Percentiles rank a stretch among this genome's conserved stretches.
phyloP scores from a whole-genome alignment of 2,113 vertebrate species.

The Pelobates fuscus region DNA sequence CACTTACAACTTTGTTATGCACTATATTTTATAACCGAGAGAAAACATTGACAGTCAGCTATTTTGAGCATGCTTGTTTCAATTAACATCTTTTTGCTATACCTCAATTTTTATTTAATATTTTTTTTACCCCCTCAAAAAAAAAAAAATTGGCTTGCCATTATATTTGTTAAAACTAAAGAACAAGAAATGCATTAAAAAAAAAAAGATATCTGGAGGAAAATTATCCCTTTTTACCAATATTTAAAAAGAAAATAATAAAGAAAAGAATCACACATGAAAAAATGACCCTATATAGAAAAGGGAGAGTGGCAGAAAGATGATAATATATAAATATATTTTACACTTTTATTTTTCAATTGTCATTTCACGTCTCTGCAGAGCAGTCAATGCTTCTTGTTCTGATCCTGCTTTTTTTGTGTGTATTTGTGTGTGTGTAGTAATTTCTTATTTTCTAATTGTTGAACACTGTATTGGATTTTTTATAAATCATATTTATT shows the following conservation, averaged over 20 bases:
- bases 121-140: conserved; percentile 8
- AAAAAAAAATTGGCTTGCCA: conserved; percentile 18
- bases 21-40: conserved; percentile 87
- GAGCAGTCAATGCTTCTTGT: conserved; percentile 57
- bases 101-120: conserved; percentile 80
- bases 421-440: conserved; percentile 68
- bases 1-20: conserved; percentile 85
- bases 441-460: conserved; percentile 82
- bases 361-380: conserved; percentile 67
- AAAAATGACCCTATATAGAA: conserved; percentile 59
- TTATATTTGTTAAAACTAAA: neutral
- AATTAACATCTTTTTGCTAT: conserved; percentile 85
- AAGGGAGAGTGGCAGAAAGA: conserved; percentile 64
- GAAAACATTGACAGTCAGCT: conserved; percentile 82
- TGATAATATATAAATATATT: too few species aligned
- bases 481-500: conserved; percentile 99
- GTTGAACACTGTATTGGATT: conserved; percentile 90
- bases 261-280: conserved; percentile 15
- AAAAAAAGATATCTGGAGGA: conserved; percentile 4
- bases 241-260: conserved; percentile 62
- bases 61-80: conserved; percentile 83
- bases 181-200: conserved; percentile 6
- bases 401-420: conserved; percentile 69
- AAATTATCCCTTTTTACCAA: conserved; percentile 6
- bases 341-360: conserved; percentile 37